Percentiles rank a stretch among this genome's conserved stretches.
phyloP scores from a whole-genome alignment of 1,140 invertebrate species.

The Pseudomyrmex cubaensis region DNA sequence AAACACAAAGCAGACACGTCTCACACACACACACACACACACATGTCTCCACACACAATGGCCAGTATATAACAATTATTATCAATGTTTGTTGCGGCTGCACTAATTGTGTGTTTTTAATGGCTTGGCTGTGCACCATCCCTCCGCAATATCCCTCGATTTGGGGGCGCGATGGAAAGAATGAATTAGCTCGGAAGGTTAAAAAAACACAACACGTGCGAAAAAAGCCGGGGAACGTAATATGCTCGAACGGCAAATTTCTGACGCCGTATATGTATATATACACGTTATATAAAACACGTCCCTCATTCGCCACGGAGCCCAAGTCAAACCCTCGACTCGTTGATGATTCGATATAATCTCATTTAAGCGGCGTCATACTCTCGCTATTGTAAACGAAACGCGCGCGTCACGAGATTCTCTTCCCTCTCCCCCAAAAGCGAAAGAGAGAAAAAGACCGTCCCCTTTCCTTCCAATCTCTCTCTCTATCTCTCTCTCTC shows the following conservation, averaged over 20 bases:
- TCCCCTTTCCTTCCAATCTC: too few relatives aligned
- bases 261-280: slow-evolving; percentile 20
- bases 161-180: slow-evolving; percentile 52
- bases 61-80: slow-evolving; percentile 73
- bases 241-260: slow-evolving; percentile 19
- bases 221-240: slow-evolving; percentile 40
- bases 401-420: not conserved
- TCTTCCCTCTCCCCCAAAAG: not conserved
- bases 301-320: slow-evolving; percentile 43
- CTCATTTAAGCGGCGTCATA: slow-evolving; percentile 2
- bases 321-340: slow-evolving; percentile 40
- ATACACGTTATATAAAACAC: not conserved
- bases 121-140: slow-evolving; percentile 79
- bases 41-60: not conserved
- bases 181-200: slow-evolving; percentile 53
- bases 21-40: not conserved
- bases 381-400: slow-evolving; percentile 12
- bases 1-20: slow-evolving; percentile 13
- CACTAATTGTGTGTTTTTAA: slow-evolving; percentile 84
- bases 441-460: slow-evolving; percentile 5
- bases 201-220: not conserved
- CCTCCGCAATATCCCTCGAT: slow-evolving; percentile 55
- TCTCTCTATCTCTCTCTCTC: not conserved
- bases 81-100: slow-evolving; percentile 82
- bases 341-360: slow-evolving; percentile 46